A percentile compares a stretch with the other conserved stretches of the same genome.
These are phyloP conservation scores for Gastracanthus pulcherrimus DNA, from an alignment of 2,888 invertebrate genomes.

Conservation along the genomic window DNA sequence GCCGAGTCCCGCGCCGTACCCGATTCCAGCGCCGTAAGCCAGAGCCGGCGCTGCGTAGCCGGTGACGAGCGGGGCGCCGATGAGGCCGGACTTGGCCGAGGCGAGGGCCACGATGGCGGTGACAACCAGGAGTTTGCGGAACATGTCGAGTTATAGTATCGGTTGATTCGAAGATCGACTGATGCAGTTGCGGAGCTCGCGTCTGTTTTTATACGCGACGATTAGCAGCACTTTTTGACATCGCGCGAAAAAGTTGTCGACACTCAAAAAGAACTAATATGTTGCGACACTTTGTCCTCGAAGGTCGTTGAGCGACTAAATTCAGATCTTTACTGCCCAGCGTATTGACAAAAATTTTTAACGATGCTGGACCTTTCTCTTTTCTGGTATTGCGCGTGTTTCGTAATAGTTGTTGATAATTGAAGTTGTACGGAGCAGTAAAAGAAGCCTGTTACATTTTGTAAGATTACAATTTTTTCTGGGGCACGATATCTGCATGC, in stretches of 20 bases:
- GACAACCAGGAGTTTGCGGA: conserved; percentile 33
- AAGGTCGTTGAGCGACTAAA: background rate
- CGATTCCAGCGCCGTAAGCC: background rate
- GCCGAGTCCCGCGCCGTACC: background rate
- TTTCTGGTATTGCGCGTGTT: background rate
- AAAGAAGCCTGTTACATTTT: background rate
- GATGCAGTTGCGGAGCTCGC: background rate
- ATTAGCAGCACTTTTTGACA: background rate
- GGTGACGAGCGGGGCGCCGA: background rate
- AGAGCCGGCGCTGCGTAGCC: background rate
- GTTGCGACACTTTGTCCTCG: background rate
- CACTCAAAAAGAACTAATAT: background rate
- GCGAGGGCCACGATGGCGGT: conserved; percentile 5
- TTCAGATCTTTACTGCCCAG: background rate
- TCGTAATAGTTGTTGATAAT: background rate
- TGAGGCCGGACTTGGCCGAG: background rate
- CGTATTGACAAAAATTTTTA: background rate
- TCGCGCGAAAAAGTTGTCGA: background rate
- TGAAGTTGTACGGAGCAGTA: background rate
- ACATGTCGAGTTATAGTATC: background rate
- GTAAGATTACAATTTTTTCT: background rate
- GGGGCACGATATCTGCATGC: background rate
- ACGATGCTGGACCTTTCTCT: background rate
- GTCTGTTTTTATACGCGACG: background rate
- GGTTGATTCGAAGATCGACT: background rate